Conservation (phyloP, 2,888 invertebrate genomes). For the Nymphalis c-album region DNA sequence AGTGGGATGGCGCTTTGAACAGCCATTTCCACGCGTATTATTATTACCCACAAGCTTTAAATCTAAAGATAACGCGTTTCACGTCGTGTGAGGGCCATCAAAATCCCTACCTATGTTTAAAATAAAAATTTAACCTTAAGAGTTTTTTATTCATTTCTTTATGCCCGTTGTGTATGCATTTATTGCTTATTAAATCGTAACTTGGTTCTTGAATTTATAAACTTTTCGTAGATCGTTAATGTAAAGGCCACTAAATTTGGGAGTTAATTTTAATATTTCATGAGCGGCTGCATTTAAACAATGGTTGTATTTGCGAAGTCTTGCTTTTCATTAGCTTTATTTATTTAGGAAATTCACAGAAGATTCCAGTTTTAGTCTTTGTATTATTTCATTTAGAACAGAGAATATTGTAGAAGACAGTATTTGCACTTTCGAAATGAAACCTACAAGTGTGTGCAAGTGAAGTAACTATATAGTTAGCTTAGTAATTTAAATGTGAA, state of each 20-base stretch:
- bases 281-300: constrained; percentile 42
- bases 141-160: constrained; percentile 70
- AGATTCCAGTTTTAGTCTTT: constrained; percentile 17
- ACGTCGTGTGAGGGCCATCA: constrained; percentile 75
- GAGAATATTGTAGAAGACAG: constrained; percentile 1
- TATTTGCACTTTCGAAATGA: not conserved
- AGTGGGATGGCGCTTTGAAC: constrained; percentile 38
- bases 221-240: constrained; percentile 17
- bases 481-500: too few species aligned
- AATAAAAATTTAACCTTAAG: constrained; percentile 79
- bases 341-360: constrained; percentile 28
- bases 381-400: not conserved
- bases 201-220: not conserved
- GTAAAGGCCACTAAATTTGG: constrained; percentile 26
- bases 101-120: constrained; percentile 80
- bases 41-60: constrained; percentile 64
- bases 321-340: constrained; percentile 36
- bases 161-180: constrained; percentile 62
- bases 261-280: constrained; percentile 53
- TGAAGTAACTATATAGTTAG: too few species aligned
- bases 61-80: constrained; percentile 70
- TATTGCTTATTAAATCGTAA: constrained; percentile 66
- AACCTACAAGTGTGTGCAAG: too few species aligned
- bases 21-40: constrained; percentile 48
- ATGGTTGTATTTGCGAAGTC: constrained; percentile 40